phyloP scores from a whole-genome alignment of 2,888 invertebrate genomes.

The Hipparchia semele region DNA sequence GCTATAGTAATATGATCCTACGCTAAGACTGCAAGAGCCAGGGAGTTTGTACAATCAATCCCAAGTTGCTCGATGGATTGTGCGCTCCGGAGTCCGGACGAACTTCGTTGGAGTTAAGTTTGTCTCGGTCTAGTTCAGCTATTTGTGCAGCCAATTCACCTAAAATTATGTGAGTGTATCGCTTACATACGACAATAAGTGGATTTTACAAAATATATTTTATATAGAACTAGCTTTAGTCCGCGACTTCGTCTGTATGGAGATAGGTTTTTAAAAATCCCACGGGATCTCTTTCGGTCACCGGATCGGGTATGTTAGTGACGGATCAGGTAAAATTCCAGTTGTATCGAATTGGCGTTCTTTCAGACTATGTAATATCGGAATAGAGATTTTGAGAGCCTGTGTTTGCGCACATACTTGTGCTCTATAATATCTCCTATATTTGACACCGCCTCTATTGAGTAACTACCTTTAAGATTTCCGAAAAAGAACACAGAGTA shows the following conservation, averaged over 20 bases:
- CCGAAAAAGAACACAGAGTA: not conserved
- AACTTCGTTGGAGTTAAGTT: constrained; percentile 42
- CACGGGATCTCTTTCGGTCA: too few species aligned
- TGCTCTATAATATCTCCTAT: too few species aligned
- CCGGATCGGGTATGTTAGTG: too few species aligned
- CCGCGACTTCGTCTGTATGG: not conserved
- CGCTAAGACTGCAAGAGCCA: constrained; percentile 30
- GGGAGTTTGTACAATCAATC: constrained; percentile 46
- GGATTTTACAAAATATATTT: too few species aligned
- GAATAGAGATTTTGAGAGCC: too few species aligned
- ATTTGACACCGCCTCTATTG: too few species aligned
- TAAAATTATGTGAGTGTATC: constrained; percentile 32
- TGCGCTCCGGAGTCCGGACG: constrained; percentile 36
- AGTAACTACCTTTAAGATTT: not conserved
- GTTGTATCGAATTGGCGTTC: too few species aligned
- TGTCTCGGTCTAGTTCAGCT: constrained; percentile 40
- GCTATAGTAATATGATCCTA: constrained; percentile 17
- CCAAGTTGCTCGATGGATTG: constrained; percentile 44
- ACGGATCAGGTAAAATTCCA: too few species aligned
- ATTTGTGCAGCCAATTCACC: constrained; percentile 41
- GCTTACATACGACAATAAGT: constrained; percentile 12
- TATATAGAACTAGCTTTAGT: too few species aligned
- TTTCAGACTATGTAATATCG: too few species aligned
- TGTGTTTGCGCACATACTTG: too few species aligned
- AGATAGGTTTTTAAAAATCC: not conserved